These are phyloP conservation scores for Hirtodrosophila cameraria DNA, from an alignment of 2,888 invertebrate genomes.

Conservation along the genomic window DNA sequence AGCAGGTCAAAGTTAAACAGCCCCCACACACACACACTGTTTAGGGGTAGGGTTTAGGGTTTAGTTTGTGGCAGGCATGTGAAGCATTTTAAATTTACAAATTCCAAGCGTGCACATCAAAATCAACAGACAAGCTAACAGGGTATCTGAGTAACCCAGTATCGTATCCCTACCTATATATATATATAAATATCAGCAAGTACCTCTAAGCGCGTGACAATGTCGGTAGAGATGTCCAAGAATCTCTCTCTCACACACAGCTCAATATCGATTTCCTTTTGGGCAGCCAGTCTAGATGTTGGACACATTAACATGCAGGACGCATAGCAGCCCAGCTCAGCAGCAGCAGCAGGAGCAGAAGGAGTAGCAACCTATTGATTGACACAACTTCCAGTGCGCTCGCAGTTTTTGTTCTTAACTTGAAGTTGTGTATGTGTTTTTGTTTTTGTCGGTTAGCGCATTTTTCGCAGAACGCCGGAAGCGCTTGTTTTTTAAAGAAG, in stretches of 20 bases:
- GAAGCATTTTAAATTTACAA: slow-evolving; percentile 79
- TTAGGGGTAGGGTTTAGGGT: not conserved
- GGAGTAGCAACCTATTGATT: slow-evolving; percentile 80
- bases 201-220: slow-evolving; percentile 62
- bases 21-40: slow-evolving; percentile 3
- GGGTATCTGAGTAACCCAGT: not conserved
- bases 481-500: slow-evolving; percentile 70
- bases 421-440: slow-evolving; percentile 18
- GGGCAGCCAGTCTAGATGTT: slow-evolving; percentile 24
- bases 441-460: slow-evolving; percentile 27
- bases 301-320: slow-evolving; percentile 80
- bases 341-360: slow-evolving; percentile 39
- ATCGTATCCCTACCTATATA: not conserved
- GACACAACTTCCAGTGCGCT: slow-evolving; percentile 79
- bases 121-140: slow-evolving; percentile 69
- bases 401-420: slow-evolving; percentile 29
- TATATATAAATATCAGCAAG: slow-evolving; percentile 27
- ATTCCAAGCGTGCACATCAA: slow-evolving; percentile 75
- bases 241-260: slow-evolving; percentile 37
- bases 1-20: slow-evolving; percentile 54
- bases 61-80: slow-evolving; percentile 36
- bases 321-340: slow-evolving; percentile 57
- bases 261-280: slow-evolving; percentile 60
- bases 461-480: slow-evolving; percentile 78
- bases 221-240: slow-evolving; percentile 48